A percentile compares a stretch with the other conserved stretches of the same genome.
These are phyloP conservation scores for Augochlora pura DNA, from an alignment of 1,140 invertebrate species.

Conservation along the genomic window DNA sequence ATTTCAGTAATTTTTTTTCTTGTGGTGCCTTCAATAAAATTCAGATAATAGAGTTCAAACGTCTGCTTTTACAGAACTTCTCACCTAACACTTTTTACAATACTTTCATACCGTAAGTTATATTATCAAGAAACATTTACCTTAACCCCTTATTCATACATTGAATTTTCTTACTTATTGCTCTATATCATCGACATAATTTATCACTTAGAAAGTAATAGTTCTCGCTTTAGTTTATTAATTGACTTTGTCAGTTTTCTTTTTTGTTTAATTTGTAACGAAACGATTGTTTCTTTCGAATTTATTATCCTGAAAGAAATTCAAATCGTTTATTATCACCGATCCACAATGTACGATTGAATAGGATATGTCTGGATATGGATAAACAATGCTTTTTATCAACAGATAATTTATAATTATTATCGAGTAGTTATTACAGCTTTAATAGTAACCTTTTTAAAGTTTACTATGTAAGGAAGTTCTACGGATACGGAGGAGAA, in stretches of 20 bases:
- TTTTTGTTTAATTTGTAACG: slow-evolving; percentile 13
- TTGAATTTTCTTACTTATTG: slow-evolving; percentile 32
- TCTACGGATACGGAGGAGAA: slow-evolving; percentile 32
- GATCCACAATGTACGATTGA: slow-evolving; percentile 12
- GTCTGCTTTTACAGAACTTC: slow-evolving; percentile 26
- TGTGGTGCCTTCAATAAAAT: slow-evolving; percentile 52
- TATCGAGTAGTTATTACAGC: slow-evolving; percentile 29
- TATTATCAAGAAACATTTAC: slow-evolving; percentile 40
- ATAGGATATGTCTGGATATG: neutral
- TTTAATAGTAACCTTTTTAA: slow-evolving; percentile 26
- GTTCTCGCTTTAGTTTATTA: slow-evolving; percentile 41
- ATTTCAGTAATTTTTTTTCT: slow-evolving; percentile 38
- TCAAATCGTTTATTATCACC: slow-evolving; percentile 4
- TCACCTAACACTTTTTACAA: slow-evolving; percentile 29
- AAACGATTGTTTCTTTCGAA: slow-evolving; percentile 26
- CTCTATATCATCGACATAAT: slow-evolving; percentile 36
- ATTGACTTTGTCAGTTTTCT: slow-evolving; percentile 7
- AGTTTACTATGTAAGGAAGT: slow-evolving; percentile 32
- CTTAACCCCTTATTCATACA: slow-evolving; percentile 30
- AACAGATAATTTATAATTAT: slow-evolving; percentile 32
- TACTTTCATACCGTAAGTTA: slow-evolving; percentile 42
- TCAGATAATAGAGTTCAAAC: slow-evolving; percentile 38
- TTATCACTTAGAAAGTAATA: slow-evolving; percentile 42
- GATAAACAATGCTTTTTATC: slow-evolving; percentile 20
- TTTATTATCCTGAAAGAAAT: slow-evolving; percentile 4